Evolutionary conservation across 2,888 invertebrate genomes (phyloP), one percentile per base, ranked within the genome.

Genomic region (Teleiodes luculella): DNA sequence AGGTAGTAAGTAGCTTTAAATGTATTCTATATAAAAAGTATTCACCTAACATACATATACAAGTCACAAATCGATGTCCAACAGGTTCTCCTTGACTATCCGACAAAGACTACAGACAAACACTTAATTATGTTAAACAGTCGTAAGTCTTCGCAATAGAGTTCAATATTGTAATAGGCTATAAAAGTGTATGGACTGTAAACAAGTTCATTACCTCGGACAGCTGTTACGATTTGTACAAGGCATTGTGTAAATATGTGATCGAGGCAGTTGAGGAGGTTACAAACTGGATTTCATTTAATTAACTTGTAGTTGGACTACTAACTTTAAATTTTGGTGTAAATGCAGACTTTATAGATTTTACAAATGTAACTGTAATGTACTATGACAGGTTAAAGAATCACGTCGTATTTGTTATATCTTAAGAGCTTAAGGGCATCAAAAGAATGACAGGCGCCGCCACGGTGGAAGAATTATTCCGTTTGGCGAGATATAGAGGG

Each of bases 51-150:
- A 14, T 20, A 13, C 13, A 20, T 5, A 24, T 24, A 24, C 6
- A n/a, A 13, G 30, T 31, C 14, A 47, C 33, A 33, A 33, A 47
- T 47, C 47, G 47, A 47, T 47, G 47, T 14, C 33, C 47, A 33
- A 47, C 47, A 16, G 8, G 47, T 47, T 47, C 14, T 30, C 47
- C 47, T 47, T 47, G 47, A 41, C 18, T 18, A 18, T 41, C 35
- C 18, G 18, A 41, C 20, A 14, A 4, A 18, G 3, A 20, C 16
- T 11, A 14, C 18, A 18, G 39, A 4, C 10, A 20, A 18, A 41
- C 11, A 18, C 11, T 10, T 4, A 24, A 24, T 24, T 2, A 2
- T 41, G 8, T 20, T 3, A 41, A 20, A 10, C 18, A 10, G 18
- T 18, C 18, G 1, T 37, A 8, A 8, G 14, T 20, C 10, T 41